Base-by-base conservation (phyloP, 1,140 invertebrate genomes). In the Nasonia giraulti region DNA sequence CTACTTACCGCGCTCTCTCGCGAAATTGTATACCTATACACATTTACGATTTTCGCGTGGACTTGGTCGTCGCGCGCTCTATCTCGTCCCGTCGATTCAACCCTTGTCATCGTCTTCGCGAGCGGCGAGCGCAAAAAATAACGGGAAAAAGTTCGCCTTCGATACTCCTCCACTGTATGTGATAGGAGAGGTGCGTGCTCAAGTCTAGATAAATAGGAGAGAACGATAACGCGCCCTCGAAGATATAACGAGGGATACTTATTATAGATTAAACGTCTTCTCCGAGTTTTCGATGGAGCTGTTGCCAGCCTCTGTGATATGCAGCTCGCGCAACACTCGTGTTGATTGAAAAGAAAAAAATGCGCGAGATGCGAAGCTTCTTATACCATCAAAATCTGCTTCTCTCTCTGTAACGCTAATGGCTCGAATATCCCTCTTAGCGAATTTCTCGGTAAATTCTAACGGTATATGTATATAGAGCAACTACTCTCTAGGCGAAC, bases 151-250 rank as follows among this genome's bases (percentile, higher is more conserved):
- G 37, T 40, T 40, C 20, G 33, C 55, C 55, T 62, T 75, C 73
- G 37, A 75, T 74, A 31, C 10, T 37, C 68, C 20, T 27, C 27
- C 27, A 27, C 27, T 27, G 17, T 55, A 27, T 44, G 10, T 44
- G 1, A 44, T 44, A 55, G 0, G 5, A 27, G 3, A 11, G 20
- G 14, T 20, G 75, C 75, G 75, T 77, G 75, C 75, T 77, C 27
- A 50, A 77, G 44, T 77, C 55, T n/a, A 50, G 75, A 77, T 77
- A 77, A 77, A 50, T 23, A 77, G 75, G 23, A 31, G 44, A 77
- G 44, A 50, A 77, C 33, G 37, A 75, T 37, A 37, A 75, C 73
- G 73, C 17, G 12, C 69, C 37, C 27, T 75, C 8, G 37, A 17
- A 7, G 12, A 75, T 44, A 77, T 77, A 77, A 77, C 2, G n/a